Conservation (phyloP, 2,797 vertebrate genomes). For the Gobionotothen gibberifrons region DNA sequence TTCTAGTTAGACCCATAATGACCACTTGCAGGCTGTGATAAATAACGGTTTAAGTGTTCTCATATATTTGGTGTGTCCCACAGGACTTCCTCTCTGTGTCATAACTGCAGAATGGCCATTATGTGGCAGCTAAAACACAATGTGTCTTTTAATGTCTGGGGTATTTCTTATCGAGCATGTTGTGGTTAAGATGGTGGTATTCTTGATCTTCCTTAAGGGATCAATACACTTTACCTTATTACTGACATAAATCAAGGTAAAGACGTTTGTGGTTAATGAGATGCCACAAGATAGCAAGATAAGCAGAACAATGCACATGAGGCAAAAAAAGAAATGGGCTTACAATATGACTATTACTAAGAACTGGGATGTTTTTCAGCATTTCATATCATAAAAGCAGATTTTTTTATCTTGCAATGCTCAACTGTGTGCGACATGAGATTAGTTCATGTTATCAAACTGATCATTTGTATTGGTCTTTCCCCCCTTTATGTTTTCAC, state of each 20-base stretch:
- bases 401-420: background rate
- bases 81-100: background rate
- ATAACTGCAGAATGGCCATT: background rate
- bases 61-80: background rate
- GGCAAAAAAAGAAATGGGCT: constrained; percentile 23
- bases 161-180: background rate
- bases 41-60: background rate
- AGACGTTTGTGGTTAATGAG: constrained; percentile 43
- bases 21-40: constrained; percentile 1
- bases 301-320: constrained; percentile 42
- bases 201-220: constrained; percentile 35
- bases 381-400: no score
- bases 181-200: background rate
- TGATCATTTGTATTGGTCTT: no score
- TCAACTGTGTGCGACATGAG: no score
- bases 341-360: background rate
- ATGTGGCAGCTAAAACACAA: background rate
- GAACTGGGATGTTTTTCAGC: background rate
- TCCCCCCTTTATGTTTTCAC: no score
- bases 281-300: constrained; percentile 38
- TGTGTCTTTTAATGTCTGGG: background rate
- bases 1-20: background rate
- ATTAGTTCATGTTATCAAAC: no score
- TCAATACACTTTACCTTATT: constrained; percentile 58
- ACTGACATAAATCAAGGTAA: constrained; percentile 54